Conservation (phyloP, 2,797 vertebrate genomes). For the Paratrypauchen microcephalus region DNA sequence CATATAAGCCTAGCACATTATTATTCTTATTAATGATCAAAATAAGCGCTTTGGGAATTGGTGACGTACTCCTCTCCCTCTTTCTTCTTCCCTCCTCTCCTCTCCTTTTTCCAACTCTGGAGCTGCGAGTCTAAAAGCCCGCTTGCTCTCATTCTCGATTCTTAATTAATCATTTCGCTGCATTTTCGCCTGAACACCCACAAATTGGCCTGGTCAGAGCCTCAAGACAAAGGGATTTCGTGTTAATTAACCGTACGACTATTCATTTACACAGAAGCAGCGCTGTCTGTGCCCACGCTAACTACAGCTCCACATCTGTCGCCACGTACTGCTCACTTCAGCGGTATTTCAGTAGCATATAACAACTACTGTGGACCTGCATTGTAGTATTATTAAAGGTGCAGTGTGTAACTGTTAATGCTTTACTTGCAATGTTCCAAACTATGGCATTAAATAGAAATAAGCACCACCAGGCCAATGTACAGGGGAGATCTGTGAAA, state of each 20-base stretch:
- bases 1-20: not conserved
- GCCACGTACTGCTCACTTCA: conserved; percentile 13
- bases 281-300: conserved; percentile 29
- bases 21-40: not conserved
- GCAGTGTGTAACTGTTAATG: too few relatives aligned
- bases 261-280: conserved; percentile 60
- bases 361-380: not conserved
- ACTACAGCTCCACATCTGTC: conserved; percentile 42
- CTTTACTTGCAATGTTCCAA: too few relatives aligned
- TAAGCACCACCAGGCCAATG: too few relatives aligned
- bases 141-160: conserved; percentile 44
- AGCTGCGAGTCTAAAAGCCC: conserved; percentile 15
- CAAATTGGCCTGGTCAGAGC: conserved; percentile 69
- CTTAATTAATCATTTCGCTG: conserved; percentile 68
- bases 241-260: conserved; percentile 70
- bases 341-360: not conserved
- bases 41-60: not conserved
- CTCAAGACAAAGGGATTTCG: conserved; percentile 70
- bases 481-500: too few relatives aligned
- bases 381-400: not conserved
- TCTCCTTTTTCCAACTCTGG: conserved; percentile 7
- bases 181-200: conserved; percentile 63
- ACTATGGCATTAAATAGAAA: too few relatives aligned
- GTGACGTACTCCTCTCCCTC: conserved; percentile 9
- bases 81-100: conserved; percentile 5